These are phyloP conservation scores for Eupeodes corollae DNA, from an alignment of 1,140 invertebrate species.

Conservation along the genomic window DNA sequence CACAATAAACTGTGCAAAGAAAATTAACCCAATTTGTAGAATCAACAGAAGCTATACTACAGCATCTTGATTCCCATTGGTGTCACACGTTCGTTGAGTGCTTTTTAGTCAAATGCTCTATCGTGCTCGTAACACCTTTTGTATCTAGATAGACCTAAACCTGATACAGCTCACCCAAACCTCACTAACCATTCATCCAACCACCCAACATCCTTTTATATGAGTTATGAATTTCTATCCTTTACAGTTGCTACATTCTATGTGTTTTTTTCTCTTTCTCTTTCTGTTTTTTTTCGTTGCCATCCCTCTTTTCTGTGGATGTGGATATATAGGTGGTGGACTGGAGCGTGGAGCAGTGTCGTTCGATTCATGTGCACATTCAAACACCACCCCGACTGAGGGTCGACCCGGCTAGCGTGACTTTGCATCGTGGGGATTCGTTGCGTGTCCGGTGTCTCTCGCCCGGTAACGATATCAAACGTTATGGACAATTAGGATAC, in stretches of 20 bases:
- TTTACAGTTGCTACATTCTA: background rate
- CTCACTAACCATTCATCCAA: no score
- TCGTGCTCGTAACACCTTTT: no score
- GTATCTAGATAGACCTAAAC: no score
- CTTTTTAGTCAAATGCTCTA: no score
- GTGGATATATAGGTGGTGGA: slow-evolving; percentile 51
- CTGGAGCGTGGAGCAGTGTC: slow-evolving; percentile 60
- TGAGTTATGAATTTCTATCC: background rate
- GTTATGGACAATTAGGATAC: slow-evolving; percentile 52
- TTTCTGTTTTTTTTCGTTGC: background rate
- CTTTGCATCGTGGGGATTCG: slow-evolving; percentile 47
- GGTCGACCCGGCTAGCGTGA: slow-evolving; percentile 59
- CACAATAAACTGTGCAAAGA: no score
- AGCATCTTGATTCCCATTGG: no score
- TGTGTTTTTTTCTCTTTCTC: background rate
- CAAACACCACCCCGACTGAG: slow-evolving; percentile 54
- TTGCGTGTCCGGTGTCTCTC: slow-evolving; percentile 54
- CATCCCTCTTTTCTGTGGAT: no score
- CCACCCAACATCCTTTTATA: background rate
- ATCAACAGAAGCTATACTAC: no score
- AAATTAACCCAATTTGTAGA: no score
- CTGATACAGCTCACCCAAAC: no score
- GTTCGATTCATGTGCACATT: slow-evolving; percentile 53
- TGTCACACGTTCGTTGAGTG: no score
- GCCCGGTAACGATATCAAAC: slow-evolving; percentile 43